Base-by-base conservation (phyloP, 2,888 invertebrate genomes). In the Leptinotarsa haldemani region DNA sequence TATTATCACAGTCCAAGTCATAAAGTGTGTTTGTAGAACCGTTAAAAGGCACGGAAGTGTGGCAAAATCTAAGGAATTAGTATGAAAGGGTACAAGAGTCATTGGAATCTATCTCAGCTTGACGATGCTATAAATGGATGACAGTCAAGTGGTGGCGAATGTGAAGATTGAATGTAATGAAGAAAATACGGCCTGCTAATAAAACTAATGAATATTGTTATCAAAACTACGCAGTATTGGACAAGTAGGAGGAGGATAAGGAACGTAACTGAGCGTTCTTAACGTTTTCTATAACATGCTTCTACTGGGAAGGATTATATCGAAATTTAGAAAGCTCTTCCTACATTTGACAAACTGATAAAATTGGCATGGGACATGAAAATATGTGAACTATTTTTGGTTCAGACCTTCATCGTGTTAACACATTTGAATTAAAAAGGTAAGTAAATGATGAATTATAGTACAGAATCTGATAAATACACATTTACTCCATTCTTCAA, bases 21-120 rank as follows among this genome's bases (percentile, higher is more conserved):
- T 56, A 25, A 56, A 56, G 4, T 15, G 16, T 56, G 56, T 56
- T 56, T 56, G 56, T 22, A 22, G 22, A 56, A 56, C 56, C 56
- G 22, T 56, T 20, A 56, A 25, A 22, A 56, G 56, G 22, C 15
- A 25, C 56, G 56, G 56, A 15, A 56, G 56, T 56, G 12, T 53
- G 56, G 25, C 56, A 15, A 15, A 20, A 56, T 56, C 56, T 20
- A 22, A 13, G 56, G 15, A 25, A 56, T 56, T 16, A 56, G 22
- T 56, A 15, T 20, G 20, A 22, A 56, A 56, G 56, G 4, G 25
- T 20, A 12, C 20, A 15, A 20, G 20, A 13, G 56, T 56, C 22
- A 15, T 22, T 56, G 56, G 15, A 56, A 56, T 56, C 25, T 56
- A 15, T 22, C 56, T 56, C 22, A 50, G 50, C 16, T 15, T 4